A percentile compares a stretch with the other conserved stretches of the same genome.
phyloP scores from a whole-genome alignment of 2,113 vertebrate genomes.

The Numenius arquata region DNA sequence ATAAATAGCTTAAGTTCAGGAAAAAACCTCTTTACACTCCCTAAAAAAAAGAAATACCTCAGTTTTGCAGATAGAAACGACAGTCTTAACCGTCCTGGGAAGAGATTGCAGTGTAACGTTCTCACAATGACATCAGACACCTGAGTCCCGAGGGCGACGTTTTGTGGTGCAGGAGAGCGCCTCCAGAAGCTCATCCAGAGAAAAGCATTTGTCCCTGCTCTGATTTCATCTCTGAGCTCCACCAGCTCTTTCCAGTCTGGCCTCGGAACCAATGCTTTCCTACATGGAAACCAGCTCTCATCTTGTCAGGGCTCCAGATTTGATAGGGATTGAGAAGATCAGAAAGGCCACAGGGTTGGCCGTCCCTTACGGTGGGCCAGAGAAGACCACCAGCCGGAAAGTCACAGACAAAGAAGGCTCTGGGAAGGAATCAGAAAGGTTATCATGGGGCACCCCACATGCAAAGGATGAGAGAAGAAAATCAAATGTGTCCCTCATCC shows the following conservation, averaged over 20 bases:
- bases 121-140: no score
- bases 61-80: neutral
- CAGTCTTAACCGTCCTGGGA: fast-evolving
- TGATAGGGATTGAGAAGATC: fast-evolving
- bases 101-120: fast-evolving
- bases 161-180: fast-evolving
- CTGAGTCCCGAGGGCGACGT: fast-evolving
- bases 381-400: neutral
- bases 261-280: neutral
- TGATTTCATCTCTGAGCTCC: neutral
- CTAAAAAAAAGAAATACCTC: neutral
- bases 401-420: neutral
- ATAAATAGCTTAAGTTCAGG: neutral
- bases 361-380: fast-evolving
- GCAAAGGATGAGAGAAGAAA: neutral
- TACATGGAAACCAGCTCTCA: fast-evolving
- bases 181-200: neutral
- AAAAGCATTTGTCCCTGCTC: neutral
- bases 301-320: fast-evolving
- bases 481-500: neutral
- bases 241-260: neutral
- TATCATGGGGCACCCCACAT: neutral
- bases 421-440: neutral
- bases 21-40: neutral
- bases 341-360: fast-evolving